Evolutionary conservation across 53 echinoderm and acorn worm genomes (phyloP).

Genomic region (Temnopleurus reevesii): DNA sequence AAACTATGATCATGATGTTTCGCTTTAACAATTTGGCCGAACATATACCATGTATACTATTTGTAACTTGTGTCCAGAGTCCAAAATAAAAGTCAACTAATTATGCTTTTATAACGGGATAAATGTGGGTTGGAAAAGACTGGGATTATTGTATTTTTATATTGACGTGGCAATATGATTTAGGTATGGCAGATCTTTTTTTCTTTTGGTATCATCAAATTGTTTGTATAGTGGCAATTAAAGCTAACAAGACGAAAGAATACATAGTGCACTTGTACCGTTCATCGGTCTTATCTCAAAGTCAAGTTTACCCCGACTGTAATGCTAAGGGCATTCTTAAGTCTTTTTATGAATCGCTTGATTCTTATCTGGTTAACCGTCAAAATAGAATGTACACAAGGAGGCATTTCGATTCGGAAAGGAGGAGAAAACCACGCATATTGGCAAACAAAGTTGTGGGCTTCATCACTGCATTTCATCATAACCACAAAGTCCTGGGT

Average conservation of each 20-base stretch:
- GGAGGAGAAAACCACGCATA: neutral
- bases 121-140: neutral
- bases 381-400: neutral
- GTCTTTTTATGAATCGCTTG: neutral
- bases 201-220: neutral
- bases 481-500: neutral
- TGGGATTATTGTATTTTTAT: too few species aligned
- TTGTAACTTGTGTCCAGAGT: neutral
- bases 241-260: neutral
- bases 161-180: too few species aligned
- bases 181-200: neutral
- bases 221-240: constrained; percentile 30
- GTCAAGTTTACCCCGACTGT: neutral
- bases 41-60: neutral
- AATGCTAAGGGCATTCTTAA: neutral
- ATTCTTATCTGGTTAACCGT: neutral
- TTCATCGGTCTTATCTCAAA: neutral
- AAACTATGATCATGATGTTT: neutral
- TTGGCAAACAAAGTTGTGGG: neutral
- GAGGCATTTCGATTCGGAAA: neutral
- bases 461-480: neutral
- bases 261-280: neutral
- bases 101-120: neutral
- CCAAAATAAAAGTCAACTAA: neutral
- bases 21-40: too few species aligned